A percentile compares a stretch with the other conserved stretches of the same genome.
These are phyloP conservation scores for Phoenoteleia sp. DNA, from an alignment of 2,888 invertebrate genomes.

Conservation along the genomic window DNA sequence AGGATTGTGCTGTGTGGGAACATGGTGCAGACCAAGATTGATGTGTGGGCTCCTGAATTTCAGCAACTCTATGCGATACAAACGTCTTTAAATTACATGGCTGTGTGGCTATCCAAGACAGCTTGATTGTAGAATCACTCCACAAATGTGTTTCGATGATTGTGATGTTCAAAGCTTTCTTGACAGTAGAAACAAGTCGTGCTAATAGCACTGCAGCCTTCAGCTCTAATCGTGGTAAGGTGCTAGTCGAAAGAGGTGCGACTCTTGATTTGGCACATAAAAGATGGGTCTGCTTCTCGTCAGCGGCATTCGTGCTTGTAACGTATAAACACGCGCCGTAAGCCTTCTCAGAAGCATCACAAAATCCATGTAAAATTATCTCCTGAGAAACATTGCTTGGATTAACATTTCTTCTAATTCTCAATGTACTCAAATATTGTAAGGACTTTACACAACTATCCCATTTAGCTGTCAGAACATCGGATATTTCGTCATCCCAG, in stretches of 20 bases:
- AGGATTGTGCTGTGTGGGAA: not conserved
- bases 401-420: conserved; percentile 13
- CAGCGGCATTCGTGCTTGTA: not conserved
- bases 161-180: not conserved
- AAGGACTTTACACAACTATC: not conserved
- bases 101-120: conserved; percentile 38
- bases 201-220: not conserved
- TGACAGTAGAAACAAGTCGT: not conserved
- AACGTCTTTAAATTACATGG: conserved; percentile 32
- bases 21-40: not conserved
- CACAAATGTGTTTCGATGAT: conserved; percentile 18
- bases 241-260: not conserved
- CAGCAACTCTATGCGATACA: not conserved
- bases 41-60: conserved; percentile 1
- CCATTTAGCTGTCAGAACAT: not conserved
- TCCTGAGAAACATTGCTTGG: not conserved
- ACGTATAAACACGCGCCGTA: conserved; percentile 76
- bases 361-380: conserved; percentile 70
- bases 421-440: not conserved
- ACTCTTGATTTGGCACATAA: conserved; percentile 14
- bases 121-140: conserved; percentile 40
- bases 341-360: conserved; percentile 72
- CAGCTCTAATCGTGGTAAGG: conserved; percentile 12
- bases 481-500: conserved; percentile 47
- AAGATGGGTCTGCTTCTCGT: not conserved